phyloP scores from a whole-genome alignment of 2,113 vertebrate genomes.

The Pseudolaguvia tuberculata region DNA sequence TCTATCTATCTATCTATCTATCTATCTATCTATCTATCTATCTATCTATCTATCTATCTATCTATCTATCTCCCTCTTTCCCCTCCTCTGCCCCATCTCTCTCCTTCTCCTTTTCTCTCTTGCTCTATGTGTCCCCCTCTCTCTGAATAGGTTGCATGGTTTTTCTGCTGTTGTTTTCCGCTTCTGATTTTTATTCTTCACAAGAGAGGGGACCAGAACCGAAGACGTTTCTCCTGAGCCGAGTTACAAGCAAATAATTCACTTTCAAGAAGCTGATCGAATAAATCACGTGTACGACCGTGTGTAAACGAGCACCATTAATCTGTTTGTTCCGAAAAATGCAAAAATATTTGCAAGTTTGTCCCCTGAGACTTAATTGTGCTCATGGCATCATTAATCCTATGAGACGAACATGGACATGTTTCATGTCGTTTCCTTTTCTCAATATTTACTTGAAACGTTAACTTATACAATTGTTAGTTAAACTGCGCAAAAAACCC shows the following conservation, averaged over 20 bases:
- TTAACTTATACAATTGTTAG: too few species aligned
- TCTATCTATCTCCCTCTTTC: too few species aligned
- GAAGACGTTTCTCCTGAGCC: conserved; percentile 21
- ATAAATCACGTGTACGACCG: neutral
- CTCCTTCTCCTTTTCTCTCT: too few species aligned
- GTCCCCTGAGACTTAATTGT: neutral
- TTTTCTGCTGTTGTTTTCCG: conserved; percentile 17
- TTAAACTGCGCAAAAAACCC: too few species aligned
- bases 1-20: too few species aligned
- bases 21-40: too few species aligned
- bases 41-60: too few species aligned
- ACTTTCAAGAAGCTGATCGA: conserved; percentile 13
- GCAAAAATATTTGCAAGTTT: neutral
- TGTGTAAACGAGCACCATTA: neutral
- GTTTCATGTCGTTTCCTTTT: neutral
- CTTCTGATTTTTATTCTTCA: too few species aligned
- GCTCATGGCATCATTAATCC: neutral
- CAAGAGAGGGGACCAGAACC: conserved; percentile 10
- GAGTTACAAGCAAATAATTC: conserved; percentile 19
- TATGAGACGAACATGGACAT: too few species aligned
- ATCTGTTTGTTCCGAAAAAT: neutral
- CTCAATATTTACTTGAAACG: neutral
- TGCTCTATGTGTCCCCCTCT: too few species aligned
- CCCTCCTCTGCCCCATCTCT: too few species aligned
- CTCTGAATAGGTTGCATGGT: conserved; percentile 21